Conservation (phyloP, 2,797 vertebrate genomes). For the Liparis tanakae region DNA sequence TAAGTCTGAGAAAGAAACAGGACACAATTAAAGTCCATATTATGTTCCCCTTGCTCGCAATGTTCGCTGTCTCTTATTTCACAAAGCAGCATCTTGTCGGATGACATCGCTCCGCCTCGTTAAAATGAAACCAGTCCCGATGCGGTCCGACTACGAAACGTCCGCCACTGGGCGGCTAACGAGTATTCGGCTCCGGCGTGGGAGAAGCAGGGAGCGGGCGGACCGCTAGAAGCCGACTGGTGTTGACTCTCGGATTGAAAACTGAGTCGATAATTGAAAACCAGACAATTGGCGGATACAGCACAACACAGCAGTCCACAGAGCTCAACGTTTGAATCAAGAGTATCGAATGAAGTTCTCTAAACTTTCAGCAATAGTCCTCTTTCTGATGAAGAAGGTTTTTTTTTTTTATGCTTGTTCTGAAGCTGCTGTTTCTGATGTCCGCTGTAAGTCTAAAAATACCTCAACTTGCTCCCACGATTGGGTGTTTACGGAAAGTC, state of each 20-base stretch:
- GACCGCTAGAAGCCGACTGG: background rate
- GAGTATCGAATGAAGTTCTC: background rate
- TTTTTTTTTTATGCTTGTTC: background rate
- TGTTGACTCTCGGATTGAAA: background rate
- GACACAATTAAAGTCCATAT: background rate
- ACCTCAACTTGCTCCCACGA: background rate
- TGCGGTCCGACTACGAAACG: background rate
- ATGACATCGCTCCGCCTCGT: background rate
- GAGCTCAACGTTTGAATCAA: background rate
- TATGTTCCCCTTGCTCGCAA: background rate
- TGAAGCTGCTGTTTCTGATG: background rate
- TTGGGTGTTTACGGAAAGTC: background rate
- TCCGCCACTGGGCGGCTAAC: background rate
- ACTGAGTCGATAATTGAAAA: background rate
- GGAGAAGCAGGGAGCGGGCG: background rate
- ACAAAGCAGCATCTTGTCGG: background rate
- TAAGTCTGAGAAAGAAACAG: background rate
- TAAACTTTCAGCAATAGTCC: background rate
- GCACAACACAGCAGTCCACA: background rate
- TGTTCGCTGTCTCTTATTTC: background rate
- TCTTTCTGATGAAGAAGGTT: background rate
- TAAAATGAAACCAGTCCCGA: background rate
- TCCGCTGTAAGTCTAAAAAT: background rate
- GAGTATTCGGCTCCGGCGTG: background rate
- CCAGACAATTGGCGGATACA: background rate